Evolutionary conservation across 2,113 vertebrate species (phyloP).

Genomic region (Crocuta crocuta): DNA sequence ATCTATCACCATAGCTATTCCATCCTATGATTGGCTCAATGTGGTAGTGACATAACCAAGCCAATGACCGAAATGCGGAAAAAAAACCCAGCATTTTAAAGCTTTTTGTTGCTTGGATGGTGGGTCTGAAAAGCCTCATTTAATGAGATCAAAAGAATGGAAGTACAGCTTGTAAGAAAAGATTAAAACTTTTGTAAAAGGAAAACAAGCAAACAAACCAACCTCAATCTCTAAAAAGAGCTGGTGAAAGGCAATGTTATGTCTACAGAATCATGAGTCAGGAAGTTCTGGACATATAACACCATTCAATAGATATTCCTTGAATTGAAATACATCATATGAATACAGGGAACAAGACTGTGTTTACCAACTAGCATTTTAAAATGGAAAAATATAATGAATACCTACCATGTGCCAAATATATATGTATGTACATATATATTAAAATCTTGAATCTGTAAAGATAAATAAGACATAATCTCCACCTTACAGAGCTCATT

Average conservation of each 20-base stretch:
- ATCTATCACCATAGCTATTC: neutral
- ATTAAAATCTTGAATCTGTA: neutral
- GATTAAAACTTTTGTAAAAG: neutral
- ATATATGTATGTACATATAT: too few relatives aligned
- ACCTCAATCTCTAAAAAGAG: neutral
- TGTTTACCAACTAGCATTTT: neutral
- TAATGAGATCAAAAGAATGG: constrained; percentile 1
- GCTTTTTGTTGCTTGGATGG: neutral
- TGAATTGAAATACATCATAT: neutral
- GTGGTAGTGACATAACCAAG: neutral
- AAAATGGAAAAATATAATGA: neutral
- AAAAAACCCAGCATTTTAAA: neutral
- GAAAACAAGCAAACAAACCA: neutral
- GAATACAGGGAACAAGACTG: neutral
- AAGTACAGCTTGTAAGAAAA: neutral
- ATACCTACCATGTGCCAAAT: neutral
- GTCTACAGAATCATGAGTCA: neutral
- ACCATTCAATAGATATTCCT: neutral
- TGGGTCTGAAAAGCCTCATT: neutral
- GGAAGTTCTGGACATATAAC: neutral
- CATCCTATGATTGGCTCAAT: neutral
- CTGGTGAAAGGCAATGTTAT: neutral
- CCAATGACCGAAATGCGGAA: neutral
- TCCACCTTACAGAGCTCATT: neutral
- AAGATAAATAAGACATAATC: neutral